Base-by-base conservation (phyloP, 2,113 vertebrate species). In the Sminthopsis crassicaudata region DNA sequence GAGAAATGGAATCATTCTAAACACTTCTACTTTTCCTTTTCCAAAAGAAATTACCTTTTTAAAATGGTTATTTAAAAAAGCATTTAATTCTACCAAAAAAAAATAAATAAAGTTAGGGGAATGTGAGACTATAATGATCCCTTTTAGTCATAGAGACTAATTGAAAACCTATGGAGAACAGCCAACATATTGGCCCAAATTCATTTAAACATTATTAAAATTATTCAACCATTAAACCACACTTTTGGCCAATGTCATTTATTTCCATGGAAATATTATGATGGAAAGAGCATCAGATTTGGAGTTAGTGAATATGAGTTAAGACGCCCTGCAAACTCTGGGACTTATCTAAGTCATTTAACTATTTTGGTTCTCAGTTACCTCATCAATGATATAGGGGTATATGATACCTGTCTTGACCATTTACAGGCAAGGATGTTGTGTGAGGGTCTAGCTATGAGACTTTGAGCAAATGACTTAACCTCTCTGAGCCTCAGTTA, bases 1-100 rank as follows among this genome's bases (percentile, higher is more conserved):
- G 23, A 14, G 91, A 89, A 96, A 96, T 0, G 53, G 88, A 52
- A 90, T 57, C 60, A 84, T 84, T 84, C 67, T 92, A 84, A 84
- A 52, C 10, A 67, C 46, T 50, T 84, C 52, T 36, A 84, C 36
- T 52, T 76, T 92, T 48, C 19, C 48, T 91, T 93, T 27, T 76
- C 91, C 16, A 84, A 53, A 11, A 50, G 2, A 11, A 53, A n/a
- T 84, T 84, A 84, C 19, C 19, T 93, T 1, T 88, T 46, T 48
- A 12, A 46, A 11, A 60, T 51, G 91, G 23, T 55, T 67, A 51
- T 16, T 50, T 84, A 8, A 84, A 84, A 19, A 84, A 84, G 5
- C 67, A 84, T n/a, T 84, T 84, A 84, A 42, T 84, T 84, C 67
- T 84, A 84, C n/a, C 8, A 84, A 84, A 84, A 54, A 54, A 23